Base-by-base conservation (phyloP, 2,113 vertebrate species). In the Pangasianodon hypophthalmus region DNA sequence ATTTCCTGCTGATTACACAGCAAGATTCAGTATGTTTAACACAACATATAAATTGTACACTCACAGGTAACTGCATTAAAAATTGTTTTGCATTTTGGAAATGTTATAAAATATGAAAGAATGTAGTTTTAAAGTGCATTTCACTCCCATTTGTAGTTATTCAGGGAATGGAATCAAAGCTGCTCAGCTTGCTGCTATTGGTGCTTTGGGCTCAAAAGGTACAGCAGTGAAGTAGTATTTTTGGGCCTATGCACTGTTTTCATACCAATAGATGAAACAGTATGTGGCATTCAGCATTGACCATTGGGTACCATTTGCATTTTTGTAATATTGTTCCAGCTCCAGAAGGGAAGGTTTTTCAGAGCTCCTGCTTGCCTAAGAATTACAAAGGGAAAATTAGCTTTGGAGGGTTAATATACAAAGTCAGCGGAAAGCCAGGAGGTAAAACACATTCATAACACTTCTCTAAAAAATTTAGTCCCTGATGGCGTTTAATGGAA, bases 131-230 rank as follows among this genome's bases (percentile, higher is more conserved):
- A 77, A 46, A 29, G 21, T 84, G 24, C 19, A 60, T 60, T 44
- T 77, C 9, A 14, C 52, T 73, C 4, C 21, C 89, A 50, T 86
- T 71, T 92, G 69, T 95, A 99, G 98, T 95, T 99, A 99, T 94
- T 95, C 99, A 88, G 98, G 97, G 84, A 97, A 98, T 92, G 98
- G 98, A 92, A 95, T 99, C 90, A 99, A 98, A 96, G 96, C 97
- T 60, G 98, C 97, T 85, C 97, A 98, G 77, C 95, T 99, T 60
- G 96, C 97, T 84, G 96, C 95, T 0, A 95, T 99, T 90, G 97
- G 97, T 90, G 98, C 97, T 77, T 91, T 97, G 92, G 95, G 95
- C 82, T 94, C 92, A 75, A 94, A 97, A 97, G 97, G 98, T 98
- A 96, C 26, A 90, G 21, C 6, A 85, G 58, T 4, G 26, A 84